Evolutionary conservation across 2,888 invertebrate genomes (phyloP), one percentile per base, ranked within the genome.

Genomic region (Melinaea marsaeus): DNA sequence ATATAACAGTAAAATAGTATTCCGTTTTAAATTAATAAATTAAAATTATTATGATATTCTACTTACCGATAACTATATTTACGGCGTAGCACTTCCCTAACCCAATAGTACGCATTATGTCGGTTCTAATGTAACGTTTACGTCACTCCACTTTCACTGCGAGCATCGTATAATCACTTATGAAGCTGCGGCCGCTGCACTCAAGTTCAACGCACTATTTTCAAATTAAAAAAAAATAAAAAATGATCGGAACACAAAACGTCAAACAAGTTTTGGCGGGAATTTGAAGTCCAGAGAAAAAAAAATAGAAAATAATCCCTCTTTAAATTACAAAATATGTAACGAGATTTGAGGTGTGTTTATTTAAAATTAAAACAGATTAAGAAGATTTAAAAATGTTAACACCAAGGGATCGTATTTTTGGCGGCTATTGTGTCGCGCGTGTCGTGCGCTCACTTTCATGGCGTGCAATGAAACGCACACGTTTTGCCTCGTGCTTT

Each of bases 71-170:
- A 78, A 85, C 79, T 58, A 71, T 66, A 67, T 65, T 66, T 68
- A 70, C 57, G 76, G 82, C 80, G 80, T 86, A 79, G 79, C 81
- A 84, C 78, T 84, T 86, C 83, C 86, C 83, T 74, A 86, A 79
- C 73, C 79, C 81, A 77, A 76, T 77, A 74, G 81, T 80, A 85
- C 86, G 84, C 84, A 88, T 84, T 89, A 89, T 80, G 80, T 74
- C 74, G 78, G 72, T 72, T 84, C 83, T 84, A 87, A 87, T 85
- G 84, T 85, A 86, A 86, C 73, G 76, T 72, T 88, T 89, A 85
- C 89, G 89, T 88, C 88, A 89, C 83, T 73, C 62, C 87, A 89
- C 90, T 90, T 90, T 90, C 90, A 89, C 89, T 87, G 76, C 76
- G 79, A 76, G 75, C 74, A 86, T 83, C 82, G 83, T 79, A 75